These are phyloP conservation scores for Acrobasis consociella DNA, from an alignment of 2,888 invertebrate genomes.

Conservation along the genomic window DNA sequence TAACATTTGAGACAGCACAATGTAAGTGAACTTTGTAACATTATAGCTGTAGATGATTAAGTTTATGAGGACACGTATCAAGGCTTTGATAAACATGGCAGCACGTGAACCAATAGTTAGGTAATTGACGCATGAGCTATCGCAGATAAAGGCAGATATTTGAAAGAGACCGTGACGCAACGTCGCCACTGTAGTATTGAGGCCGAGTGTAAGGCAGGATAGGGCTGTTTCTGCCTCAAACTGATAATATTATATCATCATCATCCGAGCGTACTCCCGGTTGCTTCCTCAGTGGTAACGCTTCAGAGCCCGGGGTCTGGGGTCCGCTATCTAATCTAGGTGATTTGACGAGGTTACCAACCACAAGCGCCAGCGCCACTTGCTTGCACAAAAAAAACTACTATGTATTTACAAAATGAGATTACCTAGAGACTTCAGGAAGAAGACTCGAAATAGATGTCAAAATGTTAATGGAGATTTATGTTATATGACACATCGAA, in stretches of 20 bases:
- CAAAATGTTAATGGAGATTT: too few species aligned
- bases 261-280: too few species aligned
- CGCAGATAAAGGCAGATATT: slow-evolving; percentile 17
- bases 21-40: slow-evolving; percentile 18
- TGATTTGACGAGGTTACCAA: too few species aligned
- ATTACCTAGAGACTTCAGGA: too few species aligned
- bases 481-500: not conserved
- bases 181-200: slow-evolving; percentile 18
- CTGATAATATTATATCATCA: not conserved
- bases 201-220: slow-evolving; percentile 1
- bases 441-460: too few species aligned
- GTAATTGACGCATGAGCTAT: slow-evolving; percentile 13
- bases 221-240: not conserved
- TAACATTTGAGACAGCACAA: slow-evolving; percentile 12
- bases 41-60: slow-evolving; percentile 5
- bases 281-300: too few species aligned
- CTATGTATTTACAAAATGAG: too few species aligned
- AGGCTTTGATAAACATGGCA: slow-evolving; percentile 10
- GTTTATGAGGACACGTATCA: slow-evolving; percentile 12
- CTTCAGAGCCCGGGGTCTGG: too few species aligned
- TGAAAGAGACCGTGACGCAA: slow-evolving; percentile 20
- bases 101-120: slow-evolving; percentile 3
- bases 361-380: too few species aligned
- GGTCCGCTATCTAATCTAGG: too few species aligned
- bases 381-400: too few species aligned